A percentile compares a stretch with the other conserved stretches of the same genome.
Evolutionary conservation across 1,140 invertebrate species (phyloP).

Genomic region (Leptopilina boulardi): DNA sequence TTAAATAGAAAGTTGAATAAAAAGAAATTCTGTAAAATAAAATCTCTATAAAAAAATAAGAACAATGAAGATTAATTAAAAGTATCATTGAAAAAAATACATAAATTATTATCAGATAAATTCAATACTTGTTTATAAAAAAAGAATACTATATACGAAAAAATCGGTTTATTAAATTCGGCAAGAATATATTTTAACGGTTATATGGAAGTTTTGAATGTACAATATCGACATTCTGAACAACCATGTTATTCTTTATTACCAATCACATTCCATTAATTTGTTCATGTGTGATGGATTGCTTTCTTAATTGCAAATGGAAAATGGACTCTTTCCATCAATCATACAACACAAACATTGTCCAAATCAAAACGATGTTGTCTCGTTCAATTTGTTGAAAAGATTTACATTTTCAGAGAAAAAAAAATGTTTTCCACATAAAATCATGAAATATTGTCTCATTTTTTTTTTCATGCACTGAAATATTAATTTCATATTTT

Average conservation of each 20-base stretch:
- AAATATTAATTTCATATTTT: no score
- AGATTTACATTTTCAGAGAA: neutral
- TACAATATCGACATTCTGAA: conserved; percentile 23
- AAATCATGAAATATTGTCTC: neutral
- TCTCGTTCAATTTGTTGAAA: conserved; percentile 6
- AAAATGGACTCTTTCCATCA: conserved; percentile 13
- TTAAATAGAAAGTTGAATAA: no score
- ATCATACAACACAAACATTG: conserved; percentile 14
- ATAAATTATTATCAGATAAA: no score
- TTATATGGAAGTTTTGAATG: neutral
- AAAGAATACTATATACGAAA: no score
- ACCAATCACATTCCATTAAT: conserved; percentile 8
- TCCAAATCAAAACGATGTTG: neutral
- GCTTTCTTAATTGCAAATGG: conserved; percentile 16
- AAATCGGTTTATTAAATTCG: neutral
- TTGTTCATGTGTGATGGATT: conserved; percentile 26
- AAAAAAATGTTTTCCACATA: neutral
- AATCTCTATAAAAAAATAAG: no score
- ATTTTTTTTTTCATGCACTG: neutral
- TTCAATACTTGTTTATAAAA: no score
- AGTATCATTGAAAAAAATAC: no score
- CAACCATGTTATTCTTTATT: conserved; percentile 15
- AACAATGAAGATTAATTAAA: no score
- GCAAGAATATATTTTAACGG: neutral
- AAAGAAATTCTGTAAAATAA: no score